Conservation (phyloP, 2,888 invertebrate species). For the Mylabris sibirica region DNA sequence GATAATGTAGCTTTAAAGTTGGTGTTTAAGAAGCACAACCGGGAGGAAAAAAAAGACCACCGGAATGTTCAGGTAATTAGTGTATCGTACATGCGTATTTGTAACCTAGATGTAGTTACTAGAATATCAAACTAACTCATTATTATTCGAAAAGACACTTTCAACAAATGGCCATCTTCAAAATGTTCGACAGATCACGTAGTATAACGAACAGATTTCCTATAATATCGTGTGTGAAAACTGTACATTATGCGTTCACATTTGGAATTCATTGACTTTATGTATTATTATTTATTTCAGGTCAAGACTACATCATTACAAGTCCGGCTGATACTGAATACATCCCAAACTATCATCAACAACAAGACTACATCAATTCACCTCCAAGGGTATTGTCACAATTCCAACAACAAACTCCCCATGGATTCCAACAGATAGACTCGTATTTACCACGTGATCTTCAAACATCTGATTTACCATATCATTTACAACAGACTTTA, state of each 20-base stretch:
- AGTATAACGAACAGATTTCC: neutral
- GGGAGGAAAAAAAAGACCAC: neutral
- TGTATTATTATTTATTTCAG: slow-evolving; percentile 51
- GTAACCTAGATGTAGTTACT: neutral
- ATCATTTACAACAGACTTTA: slow-evolving; percentile 58
- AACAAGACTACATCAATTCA: slow-evolving; percentile 46
- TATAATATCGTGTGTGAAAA: neutral
- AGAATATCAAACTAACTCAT: neutral
- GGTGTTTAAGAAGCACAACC: neutral
- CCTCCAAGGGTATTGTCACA: slow-evolving; percentile 42
- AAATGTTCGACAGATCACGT: neutral
- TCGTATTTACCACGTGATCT: slow-evolving; percentile 55
- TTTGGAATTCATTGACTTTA: neutral
- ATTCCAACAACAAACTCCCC: slow-evolving; percentile 48
- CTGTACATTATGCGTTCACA: neutral
- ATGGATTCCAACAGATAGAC: slow-evolving; percentile 44
- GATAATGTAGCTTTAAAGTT: neutral
- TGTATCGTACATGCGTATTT: neutral
- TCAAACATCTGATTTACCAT: slow-evolving; percentile 59
- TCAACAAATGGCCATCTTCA: neutral
- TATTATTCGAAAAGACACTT: slow-evolving; percentile 3
- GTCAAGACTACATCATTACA: slow-evolving; percentile 58
- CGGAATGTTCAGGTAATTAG: neutral
- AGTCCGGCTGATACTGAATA: slow-evolving; percentile 51
- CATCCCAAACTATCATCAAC: slow-evolving; percentile 51